Percentiles rank a stretch among this genome's conserved stretches.
phyloP scores from a whole-genome alignment of 2,888 invertebrate genomes.

The Antheraea yamamai region DNA sequence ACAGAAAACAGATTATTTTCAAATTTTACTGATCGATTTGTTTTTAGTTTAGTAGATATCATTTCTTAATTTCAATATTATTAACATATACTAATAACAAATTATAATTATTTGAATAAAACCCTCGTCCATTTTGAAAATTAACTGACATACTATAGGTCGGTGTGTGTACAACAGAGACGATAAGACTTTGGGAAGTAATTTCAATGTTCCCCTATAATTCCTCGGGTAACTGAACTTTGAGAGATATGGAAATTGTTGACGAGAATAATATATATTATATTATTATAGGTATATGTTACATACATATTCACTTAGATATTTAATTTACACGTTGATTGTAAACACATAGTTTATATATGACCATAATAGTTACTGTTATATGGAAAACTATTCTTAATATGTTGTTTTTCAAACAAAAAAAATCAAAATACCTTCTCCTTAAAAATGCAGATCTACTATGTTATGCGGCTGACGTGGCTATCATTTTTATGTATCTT shows the following conservation, averaged over 20 bases:
- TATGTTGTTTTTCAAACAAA: no score
- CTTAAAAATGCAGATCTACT: no score
- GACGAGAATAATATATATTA: background rate
- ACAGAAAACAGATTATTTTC: no score
- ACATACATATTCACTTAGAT: background rate
- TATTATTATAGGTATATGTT: background rate
- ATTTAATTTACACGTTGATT: background rate
- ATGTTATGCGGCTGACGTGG: no score
- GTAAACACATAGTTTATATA: background rate
- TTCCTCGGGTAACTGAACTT: conserved; percentile 18
- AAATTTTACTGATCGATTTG: no score
- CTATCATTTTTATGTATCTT: no score
- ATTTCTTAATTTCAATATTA: no score
- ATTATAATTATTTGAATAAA: background rate
- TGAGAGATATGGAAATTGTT: conserved; percentile 17
- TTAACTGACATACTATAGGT: background rate
- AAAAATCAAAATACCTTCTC: no score
- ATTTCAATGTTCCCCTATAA: conserved; percentile 18
- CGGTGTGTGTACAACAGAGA: background rate
- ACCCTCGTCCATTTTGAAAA: background rate
- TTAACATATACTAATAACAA: background rate
- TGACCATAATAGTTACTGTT: no score
- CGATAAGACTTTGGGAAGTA: conserved; percentile 18
- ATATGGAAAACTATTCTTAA: no score
- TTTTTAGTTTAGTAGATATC: no score